phyloP scores from a whole-genome alignment of 2,888 invertebrate species.

The Mamestra brassicae region DNA sequence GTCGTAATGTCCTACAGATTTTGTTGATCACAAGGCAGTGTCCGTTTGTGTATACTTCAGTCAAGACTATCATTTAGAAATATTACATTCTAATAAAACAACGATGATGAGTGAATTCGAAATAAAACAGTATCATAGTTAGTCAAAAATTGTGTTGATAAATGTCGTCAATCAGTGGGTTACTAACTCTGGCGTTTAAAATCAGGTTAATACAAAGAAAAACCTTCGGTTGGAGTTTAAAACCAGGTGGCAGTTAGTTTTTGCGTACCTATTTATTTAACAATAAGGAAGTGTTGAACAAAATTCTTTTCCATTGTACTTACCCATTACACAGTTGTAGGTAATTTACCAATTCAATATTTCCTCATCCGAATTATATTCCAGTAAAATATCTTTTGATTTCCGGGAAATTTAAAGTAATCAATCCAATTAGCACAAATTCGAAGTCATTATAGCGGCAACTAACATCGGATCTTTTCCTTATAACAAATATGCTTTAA shows the following conservation, averaged over 20 bases:
- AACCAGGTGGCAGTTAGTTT: background rate
- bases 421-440: background rate
- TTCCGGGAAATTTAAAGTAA: constrained; percentile 12
- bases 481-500: background rate
- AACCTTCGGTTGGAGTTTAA: background rate
- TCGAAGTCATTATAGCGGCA: background rate
- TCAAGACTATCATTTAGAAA: background rate
- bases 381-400: background rate
- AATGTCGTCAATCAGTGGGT: no score
- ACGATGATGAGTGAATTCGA: no score
- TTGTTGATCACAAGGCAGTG: background rate
- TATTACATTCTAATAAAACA: background rate
- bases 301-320: background rate
- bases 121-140: no score
- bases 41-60: background rate
- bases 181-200: background rate
- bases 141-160: no score
- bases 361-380: constrained; percentile 4
- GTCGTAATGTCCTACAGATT: background rate
- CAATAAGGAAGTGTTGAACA: background rate
- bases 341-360: background rate
- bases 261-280: background rate
- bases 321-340: no score
- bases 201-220: background rate
- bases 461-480: constrained; percentile 5